A percentile compares a stretch with the other conserved stretches of the same genome.
phyloP scores from a whole-genome alignment of 2,797 vertebrate genomes.

The Molossus alvarezi region DNA sequence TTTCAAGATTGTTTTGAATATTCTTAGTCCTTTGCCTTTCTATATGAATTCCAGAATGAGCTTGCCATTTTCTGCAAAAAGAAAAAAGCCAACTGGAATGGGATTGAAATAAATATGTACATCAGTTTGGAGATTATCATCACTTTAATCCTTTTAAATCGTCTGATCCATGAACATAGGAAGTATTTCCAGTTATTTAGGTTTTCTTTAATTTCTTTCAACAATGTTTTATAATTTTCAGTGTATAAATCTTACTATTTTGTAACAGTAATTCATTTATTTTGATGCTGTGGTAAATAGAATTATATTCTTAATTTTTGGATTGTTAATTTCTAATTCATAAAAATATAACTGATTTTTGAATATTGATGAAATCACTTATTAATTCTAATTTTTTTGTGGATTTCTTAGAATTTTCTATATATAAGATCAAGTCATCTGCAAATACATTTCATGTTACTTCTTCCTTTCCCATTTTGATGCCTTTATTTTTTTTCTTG shows the following conservation, averaged over 20 bases:
- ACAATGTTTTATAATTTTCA: background rate
- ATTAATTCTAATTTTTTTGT: no score
- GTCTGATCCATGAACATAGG: background rate
- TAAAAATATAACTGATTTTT: no score
- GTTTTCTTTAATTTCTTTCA: constrained; percentile 13
- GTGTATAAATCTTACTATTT: background rate
- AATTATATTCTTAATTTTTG: no score
- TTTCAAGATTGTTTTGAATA: no score
- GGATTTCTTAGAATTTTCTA: no score
- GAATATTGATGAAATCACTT: no score
- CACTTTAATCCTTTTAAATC: background rate
- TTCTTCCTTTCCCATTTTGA: no score
- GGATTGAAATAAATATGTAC: background rate
- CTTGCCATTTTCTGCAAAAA: background rate
- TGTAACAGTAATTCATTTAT: constrained; percentile 6
- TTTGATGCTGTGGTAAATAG: background rate
- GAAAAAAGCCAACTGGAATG: background rate
- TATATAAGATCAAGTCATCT: no score
- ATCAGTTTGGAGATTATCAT: background rate
- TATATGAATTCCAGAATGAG: background rate
- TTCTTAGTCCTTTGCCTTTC: background rate
- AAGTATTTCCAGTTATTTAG: background rate
- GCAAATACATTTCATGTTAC: no score
- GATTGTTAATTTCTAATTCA: no score
- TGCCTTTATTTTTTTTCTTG: no score